Base-by-base conservation (phyloP, 2,113 vertebrate species). In the Ceuthmochares aereus region DNA sequence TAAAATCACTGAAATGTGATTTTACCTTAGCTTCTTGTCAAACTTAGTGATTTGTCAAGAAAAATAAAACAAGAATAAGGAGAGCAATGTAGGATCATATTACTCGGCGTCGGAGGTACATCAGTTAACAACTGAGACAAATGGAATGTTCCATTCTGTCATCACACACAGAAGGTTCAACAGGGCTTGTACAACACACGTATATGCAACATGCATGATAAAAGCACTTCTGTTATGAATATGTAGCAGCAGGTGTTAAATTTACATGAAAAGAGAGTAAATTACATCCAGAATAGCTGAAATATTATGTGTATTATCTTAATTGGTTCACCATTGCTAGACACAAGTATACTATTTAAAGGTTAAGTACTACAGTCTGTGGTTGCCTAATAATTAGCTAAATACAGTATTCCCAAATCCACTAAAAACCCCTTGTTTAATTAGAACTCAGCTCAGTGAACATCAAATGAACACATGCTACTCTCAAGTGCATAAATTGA, bases 121-220 rank as follows among this genome's bases (percentile, higher is more conserved):
- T 6, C 7, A 6, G 30, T 45, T 43, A 40, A 26, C 45, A 49
- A 22, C 27, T 0, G 0, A 63, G 59, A 14, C 30, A 37, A 40
- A 59, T 0, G 4, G 25, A 36, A 40, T 1, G 37, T 16, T 30
- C 51, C 3, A 3, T 25, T 64, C 36, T 34, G 22, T 14, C 5
- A 11, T 40, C 69, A 73, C 66, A 63, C 45, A 40, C 11, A 36
- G 47, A 9, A 59, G 54, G 4, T 30, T 64, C 42, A 83, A 69
- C 45, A 20, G 76, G 64, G 51, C 26, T 92, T 0, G 1, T 40
- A 70, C 42, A 76, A 92, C 40, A 78, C 49, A 20, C 2, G 0
- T 3, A 32, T 22, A 29, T 22, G 55, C 69, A 88, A 40, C 25
- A 62, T 1, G 5, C 58, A 80, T 1, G 0, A 36, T 11, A 74